Conservation (phyloP, 2,888 invertebrate species). For the Priapulus caudatus region DNA sequence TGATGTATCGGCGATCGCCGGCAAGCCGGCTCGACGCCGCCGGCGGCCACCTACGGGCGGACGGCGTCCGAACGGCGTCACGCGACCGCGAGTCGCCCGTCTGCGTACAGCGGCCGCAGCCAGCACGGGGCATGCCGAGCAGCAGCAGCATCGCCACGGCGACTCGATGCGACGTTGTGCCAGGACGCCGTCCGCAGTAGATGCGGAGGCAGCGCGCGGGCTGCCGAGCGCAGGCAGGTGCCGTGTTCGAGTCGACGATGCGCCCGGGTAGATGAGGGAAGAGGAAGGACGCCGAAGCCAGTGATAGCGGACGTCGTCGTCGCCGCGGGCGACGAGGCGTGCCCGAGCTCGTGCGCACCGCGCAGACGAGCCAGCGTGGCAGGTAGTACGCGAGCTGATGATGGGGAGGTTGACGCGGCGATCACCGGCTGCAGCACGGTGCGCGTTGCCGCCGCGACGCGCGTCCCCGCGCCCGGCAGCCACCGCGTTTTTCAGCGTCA, state of each 20-base stretch:
- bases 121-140: too few species aligned
- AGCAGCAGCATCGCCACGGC: too few species aligned
- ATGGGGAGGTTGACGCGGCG: constrained; percentile 81
- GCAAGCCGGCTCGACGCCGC: too few species aligned
- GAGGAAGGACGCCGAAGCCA: constrained; percentile 69
- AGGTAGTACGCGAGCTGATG: constrained; percentile 75
- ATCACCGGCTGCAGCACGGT: constrained; percentile 47
- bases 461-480: too few species aligned
- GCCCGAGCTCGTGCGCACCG: constrained; percentile 78
- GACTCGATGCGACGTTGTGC: constrained; percentile 80
- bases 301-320: constrained; percentile 83
- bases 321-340: constrained; percentile 79
- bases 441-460: too few species aligned
- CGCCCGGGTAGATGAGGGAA: constrained; percentile 74
- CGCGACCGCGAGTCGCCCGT: too few species aligned
- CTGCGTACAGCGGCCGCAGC: too few species aligned
- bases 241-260: constrained; percentile 73
- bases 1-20: too few species aligned
- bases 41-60: too few species aligned
- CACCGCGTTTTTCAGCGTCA: too few species aligned
- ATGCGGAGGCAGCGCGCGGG: constrained; percentile 60
- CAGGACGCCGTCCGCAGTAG: constrained; percentile 81
- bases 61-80: too few species aligned
- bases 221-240: constrained; percentile 56
- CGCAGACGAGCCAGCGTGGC: constrained; percentile 63